Conservation (phyloP, 1,140 invertebrate species). For the Microplitis demolitor region DNA sequence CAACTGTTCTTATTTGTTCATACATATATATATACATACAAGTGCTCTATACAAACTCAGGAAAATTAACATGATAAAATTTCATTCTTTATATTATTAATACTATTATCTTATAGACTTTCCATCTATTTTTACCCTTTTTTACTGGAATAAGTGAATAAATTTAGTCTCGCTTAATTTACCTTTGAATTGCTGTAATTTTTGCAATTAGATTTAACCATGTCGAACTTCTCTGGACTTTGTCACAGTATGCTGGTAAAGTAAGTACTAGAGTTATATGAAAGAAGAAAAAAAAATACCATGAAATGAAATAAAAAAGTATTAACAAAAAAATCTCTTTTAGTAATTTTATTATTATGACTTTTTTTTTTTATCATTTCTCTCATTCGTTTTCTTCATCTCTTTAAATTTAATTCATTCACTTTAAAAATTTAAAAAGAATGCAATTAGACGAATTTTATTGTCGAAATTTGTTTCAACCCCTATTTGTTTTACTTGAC, state of each 20-base stretch:
- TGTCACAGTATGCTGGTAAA: background rate
- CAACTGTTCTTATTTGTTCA: background rate
- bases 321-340: slow-evolving; percentile 6
- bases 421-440: slow-evolving; percentile 2
- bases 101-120: background rate
- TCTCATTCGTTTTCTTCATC: slow-evolving; percentile 8
- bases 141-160: background rate
- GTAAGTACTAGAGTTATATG: background rate
- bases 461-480: slow-evolving; percentile 19
- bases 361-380: background rate
- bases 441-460: slow-evolving; percentile 28
- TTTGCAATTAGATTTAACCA: slow-evolving; percentile 17
- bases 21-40: background rate
- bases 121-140: background rate
- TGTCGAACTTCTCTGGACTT: slow-evolving; percentile 9
- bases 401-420: no score
- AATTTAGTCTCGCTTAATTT: slow-evolving; percentile 14
- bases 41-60: no score
- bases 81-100: background rate
- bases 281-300: background rate
- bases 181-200: slow-evolving; percentile 20
- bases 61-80: background rate
- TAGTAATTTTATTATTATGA: background rate
- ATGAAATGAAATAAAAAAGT: background rate
- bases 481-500: background rate